Conservation (phyloP, 1,140 invertebrate genomes). For the Aphis craccivora region DNA sequence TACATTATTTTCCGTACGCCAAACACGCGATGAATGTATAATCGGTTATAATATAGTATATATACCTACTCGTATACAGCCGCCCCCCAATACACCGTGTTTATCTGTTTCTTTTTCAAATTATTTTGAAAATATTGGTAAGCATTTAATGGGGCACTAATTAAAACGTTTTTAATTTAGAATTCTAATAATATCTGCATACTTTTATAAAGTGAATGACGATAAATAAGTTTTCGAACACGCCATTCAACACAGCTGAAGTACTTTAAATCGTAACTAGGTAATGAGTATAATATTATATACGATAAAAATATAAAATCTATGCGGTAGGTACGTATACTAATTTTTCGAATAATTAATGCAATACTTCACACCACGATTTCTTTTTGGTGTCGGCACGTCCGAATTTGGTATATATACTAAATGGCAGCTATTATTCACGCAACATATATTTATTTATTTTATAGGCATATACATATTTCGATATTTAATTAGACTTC, state of each 20-base stretch:
- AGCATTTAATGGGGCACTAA: not conserved
- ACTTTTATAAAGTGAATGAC: not conserved
- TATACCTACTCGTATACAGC: not conserved
- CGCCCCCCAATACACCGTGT: not conserved
- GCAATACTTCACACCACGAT: not conserved
- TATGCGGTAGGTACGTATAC: not conserved
- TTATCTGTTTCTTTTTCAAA: not conserved
- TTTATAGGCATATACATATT: not conserved
- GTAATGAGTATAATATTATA: not conserved
- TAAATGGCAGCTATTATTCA: not conserved
- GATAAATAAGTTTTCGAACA: not conserved
- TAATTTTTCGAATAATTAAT: not conserved
- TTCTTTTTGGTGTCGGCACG: not conserved
- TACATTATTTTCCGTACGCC: not conserved
- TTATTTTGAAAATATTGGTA: not conserved
- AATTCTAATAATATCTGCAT: not conserved
- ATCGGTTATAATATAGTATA: not conserved
- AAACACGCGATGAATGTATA: constrained; percentile 4
- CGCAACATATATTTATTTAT: not conserved
- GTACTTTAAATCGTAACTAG: not conserved
- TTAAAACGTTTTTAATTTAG: not conserved
- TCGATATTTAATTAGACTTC: constrained; percentile 5
- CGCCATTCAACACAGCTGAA: not conserved
- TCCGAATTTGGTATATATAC: not conserved
- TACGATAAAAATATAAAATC: not conserved